These are phyloP conservation scores for Orchesella flavescens DNA, from an alignment of 2,888 invertebrate species.

Conservation along the genomic window DNA sequence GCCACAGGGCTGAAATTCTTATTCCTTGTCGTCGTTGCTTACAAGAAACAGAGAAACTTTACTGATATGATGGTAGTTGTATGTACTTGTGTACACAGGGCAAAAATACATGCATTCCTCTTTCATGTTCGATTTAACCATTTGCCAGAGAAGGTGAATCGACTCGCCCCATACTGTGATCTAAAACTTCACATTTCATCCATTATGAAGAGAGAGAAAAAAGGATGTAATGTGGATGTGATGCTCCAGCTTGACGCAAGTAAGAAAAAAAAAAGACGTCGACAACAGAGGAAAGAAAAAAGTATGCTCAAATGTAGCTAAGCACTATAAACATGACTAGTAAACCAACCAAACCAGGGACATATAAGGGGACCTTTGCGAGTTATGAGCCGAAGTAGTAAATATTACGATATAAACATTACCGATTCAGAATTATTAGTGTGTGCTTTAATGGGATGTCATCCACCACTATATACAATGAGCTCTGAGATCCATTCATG, in stretches of 20 bases:
- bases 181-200: conserved; percentile 64
- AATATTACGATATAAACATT: conserved; percentile 58
- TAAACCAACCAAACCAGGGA: not conserved
- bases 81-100: conserved; percentile 15
- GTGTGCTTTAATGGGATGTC: conserved; percentile 35
- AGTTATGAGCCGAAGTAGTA: conserved; percentile 41
- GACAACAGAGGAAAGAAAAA: not conserved
- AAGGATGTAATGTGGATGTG: conserved; percentile 20
- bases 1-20: conserved; percentile 64
- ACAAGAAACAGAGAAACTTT: conserved; percentile 40
- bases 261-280: conserved; percentile 12
- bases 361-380: conserved; percentile 19
- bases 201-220: conserved; percentile 52
- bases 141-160: conserved; percentile 67
- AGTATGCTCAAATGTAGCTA: conserved; percentile 6
- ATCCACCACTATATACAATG: conserved; percentile 8
- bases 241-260: conserved; percentile 37
- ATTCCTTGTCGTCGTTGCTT: conserved; percentile 57
- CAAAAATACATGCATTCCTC: conserved; percentile 53
- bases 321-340: no score
- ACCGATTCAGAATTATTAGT: conserved; percentile 40
- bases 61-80: conserved; percentile 25
- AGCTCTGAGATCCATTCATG: not conserved
- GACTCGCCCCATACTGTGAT: conserved; percentile 71
- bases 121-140: conserved; percentile 59